Evolutionary conservation across 1,140 invertebrate species (phyloP).

Genomic region (Lysiphlebus fabarum): DNA sequence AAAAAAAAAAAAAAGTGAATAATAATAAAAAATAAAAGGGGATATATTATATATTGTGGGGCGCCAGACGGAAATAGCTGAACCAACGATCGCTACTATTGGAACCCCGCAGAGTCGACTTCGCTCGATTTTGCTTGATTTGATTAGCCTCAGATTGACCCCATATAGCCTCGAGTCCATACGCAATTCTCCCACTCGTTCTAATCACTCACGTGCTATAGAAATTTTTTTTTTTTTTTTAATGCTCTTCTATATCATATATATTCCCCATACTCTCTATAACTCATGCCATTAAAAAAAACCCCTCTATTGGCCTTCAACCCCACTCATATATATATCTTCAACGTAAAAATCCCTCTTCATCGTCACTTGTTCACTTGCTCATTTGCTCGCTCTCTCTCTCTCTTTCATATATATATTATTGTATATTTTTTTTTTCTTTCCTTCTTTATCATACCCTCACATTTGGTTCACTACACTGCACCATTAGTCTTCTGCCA

Average conservation of each 20-base stretch:
- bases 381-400: no score
- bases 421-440: slow-evolving; percentile 11
- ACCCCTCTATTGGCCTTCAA: slow-evolving; percentile 15
- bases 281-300: no score
- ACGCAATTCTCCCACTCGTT: slow-evolving; percentile 30
- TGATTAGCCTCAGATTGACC: slow-evolving; percentile 59
- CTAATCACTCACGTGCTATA: slow-evolving; percentile 49
- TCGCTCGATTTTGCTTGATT: slow-evolving; percentile 49
- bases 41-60: slow-evolving; percentile 19
- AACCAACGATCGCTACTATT: slow-evolving; percentile 30
- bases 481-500: slow-evolving; percentile 50
- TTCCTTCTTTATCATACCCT: neutral
- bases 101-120: slow-evolving; percentile 37
- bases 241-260: slow-evolving; percentile 8
- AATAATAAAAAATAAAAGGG: neutral
- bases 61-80: slow-evolving; percentile 33
- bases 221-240: slow-evolving; percentile 38
- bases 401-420: no score
- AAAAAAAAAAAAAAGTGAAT: slow-evolving; percentile 20
- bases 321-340: slow-evolving; percentile 26
- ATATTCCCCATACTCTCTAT: no score
- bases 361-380: slow-evolving; percentile 24
- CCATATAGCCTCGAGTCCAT: slow-evolving; percentile 29
- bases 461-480: slow-evolving; percentile 9
- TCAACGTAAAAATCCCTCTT: slow-evolving; percentile 21